phyloP scores from a whole-genome alignment of 1,140 invertebrate species.

The Drosophila nebulosa region DNA sequence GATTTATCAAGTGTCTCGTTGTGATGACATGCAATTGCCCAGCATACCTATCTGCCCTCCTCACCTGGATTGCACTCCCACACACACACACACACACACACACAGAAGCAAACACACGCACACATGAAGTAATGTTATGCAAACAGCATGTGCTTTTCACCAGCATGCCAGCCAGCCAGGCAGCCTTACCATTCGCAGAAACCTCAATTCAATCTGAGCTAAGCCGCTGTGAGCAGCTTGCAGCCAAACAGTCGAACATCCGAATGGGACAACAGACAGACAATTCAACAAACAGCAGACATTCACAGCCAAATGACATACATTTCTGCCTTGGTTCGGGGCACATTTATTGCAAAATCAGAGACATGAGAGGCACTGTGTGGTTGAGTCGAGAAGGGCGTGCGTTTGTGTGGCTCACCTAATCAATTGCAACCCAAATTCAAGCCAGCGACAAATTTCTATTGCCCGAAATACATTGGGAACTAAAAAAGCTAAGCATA shows the following conservation, averaged over 20 bases:
- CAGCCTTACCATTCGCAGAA: slow-evolving; percentile 20
- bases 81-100: slow-evolving; percentile 14
- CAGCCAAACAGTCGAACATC: slow-evolving; percentile 43
- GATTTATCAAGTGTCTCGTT: slow-evolving; percentile 69
- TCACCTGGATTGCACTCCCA: not conserved
- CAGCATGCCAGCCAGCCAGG: slow-evolving; percentile 33
- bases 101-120: slow-evolving; percentile 9
- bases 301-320: slow-evolving; percentile 27
- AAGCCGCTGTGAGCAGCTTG: slow-evolving; percentile 61
- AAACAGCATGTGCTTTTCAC: slow-evolving; percentile 71
- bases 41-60: slow-evolving; percentile 6
- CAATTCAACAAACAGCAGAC: not conserved
- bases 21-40: slow-evolving; percentile 68
- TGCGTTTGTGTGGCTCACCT: too few relatives aligned
- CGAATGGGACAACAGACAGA: slow-evolving; percentile 16
- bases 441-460: slow-evolving; percentile 40
- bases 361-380: not conserved
- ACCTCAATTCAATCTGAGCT: slow-evolving; percentile 71
- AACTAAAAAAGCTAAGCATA: not conserved
- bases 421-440: slow-evolving; percentile 21
- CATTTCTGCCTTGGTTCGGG: slow-evolving; percentile 9
- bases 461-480: not conserved
- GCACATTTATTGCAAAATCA: slow-evolving; percentile 1
- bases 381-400: not conserved
- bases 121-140: slow-evolving; percentile 64